phyloP scores from a whole-genome alignment of 2,888 invertebrate species.

The Apoda limacodes region DNA sequence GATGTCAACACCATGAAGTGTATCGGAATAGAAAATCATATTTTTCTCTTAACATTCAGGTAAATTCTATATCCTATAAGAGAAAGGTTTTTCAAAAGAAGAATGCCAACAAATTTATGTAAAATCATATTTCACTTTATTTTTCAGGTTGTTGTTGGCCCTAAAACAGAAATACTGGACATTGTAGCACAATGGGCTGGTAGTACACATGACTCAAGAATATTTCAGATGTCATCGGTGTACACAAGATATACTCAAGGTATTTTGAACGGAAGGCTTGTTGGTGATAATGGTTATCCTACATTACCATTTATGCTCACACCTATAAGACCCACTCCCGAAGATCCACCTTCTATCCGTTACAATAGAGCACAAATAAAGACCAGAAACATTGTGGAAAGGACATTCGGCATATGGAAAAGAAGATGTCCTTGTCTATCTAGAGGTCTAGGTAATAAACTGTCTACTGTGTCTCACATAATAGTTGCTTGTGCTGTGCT shows the following conservation, averaged over 20 bases:
- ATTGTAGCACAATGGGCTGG: slow-evolving; percentile 11
- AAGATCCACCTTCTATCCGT: slow-evolving; percentile 3
- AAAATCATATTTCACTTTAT: no score
- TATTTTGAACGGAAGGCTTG: slow-evolving; percentile 8
- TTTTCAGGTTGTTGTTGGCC: slow-evolving; percentile 7
- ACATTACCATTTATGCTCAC: slow-evolving; percentile 9
- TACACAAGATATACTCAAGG: slow-evolving; percentile 6
- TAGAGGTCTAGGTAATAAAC: slow-evolving; percentile 12
- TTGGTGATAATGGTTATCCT: slow-evolving; percentile 12
- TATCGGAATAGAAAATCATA: no score
- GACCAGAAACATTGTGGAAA: slow-evolving; percentile 9
- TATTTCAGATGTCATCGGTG: slow-evolving; percentile 10
- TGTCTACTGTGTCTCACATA: slow-evolving; percentile 10
- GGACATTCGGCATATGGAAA: slow-evolving; percentile 10
- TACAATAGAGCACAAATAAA: slow-evolving; percentile 9
- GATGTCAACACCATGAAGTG: no score
- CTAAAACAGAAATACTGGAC: slow-evolving; percentile 7
- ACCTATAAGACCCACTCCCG: slow-evolving; percentile 6
- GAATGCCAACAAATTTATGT: no score
- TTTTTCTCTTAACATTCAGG: no score
- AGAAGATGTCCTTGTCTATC: slow-evolving; percentile 8
- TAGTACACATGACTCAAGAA: slow-evolving; percentile 12
- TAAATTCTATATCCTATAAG: no score
- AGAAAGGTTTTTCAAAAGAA: no score
- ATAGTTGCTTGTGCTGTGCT: slow-evolving; percentile 15